These are phyloP conservation scores for Noctua pronuba DNA, from an alignment of 2,888 invertebrate genomes.

Conservation along the genomic window DNA sequence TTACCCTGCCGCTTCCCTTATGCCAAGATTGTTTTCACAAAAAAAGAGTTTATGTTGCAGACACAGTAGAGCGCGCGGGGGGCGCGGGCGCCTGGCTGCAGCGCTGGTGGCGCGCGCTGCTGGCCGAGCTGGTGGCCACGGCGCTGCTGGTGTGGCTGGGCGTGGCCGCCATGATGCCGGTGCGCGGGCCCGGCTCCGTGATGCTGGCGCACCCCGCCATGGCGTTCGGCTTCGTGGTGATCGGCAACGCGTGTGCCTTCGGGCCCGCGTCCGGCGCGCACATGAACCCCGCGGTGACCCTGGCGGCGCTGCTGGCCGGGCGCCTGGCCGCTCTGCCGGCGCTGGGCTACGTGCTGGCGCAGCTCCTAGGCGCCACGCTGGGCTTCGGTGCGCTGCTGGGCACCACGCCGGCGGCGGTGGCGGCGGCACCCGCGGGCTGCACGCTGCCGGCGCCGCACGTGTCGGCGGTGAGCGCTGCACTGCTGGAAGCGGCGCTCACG, in stretches of 20 bases:
- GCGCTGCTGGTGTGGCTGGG: conserved; percentile 85
- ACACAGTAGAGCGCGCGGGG: conserved; percentile 14
- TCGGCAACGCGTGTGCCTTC: conserved; percentile 84
- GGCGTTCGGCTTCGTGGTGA: conserved; percentile 83
- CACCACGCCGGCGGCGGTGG: conserved; percentile 64
- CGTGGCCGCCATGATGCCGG: conserved; percentile 75
- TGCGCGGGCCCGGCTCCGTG: conserved; percentile 45
- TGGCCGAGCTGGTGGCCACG: conserved; percentile 80
- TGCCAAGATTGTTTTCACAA: background rate
- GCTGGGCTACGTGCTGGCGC: conserved; percentile 76
- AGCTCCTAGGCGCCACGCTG: conserved; percentile 77
- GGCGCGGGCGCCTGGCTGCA: conserved; percentile 71
- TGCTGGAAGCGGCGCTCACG: conserved; percentile 78
- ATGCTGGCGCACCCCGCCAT: conserved; percentile 81
- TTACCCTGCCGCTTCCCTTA: too few relatives aligned
- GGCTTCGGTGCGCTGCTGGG: conserved; percentile 78
- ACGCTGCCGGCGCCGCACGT: conserved; percentile 70
- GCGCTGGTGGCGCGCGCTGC: conserved; percentile 83
- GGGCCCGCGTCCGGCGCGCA: conserved; percentile 94
- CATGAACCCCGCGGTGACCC: conserved; percentile 94
- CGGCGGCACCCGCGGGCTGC: conserved; percentile 52
- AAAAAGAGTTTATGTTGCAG: conserved; percentile 16
- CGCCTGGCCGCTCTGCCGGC: conserved; percentile 81
- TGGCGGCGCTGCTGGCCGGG: conserved; percentile 91
- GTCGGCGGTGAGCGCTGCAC: conserved; percentile 65